Evolutionary conservation across 2,888 invertebrate genomes (phyloP), one percentile per base, ranked within the genome.

Genomic region (Euzophera pinguis): DNA sequence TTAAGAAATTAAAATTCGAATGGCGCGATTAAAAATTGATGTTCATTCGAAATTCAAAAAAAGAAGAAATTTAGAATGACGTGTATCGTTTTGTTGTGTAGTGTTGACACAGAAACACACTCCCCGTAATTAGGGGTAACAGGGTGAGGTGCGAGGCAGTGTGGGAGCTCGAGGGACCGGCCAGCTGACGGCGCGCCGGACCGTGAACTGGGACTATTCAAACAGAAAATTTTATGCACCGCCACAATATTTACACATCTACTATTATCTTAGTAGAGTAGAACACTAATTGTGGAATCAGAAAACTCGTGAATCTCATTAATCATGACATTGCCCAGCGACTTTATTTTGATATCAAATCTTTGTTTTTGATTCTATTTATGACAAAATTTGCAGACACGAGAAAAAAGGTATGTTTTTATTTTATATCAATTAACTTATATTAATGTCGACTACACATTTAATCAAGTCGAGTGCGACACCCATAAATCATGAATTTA

Each of bases 21-120:
- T n/a, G 10, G 3, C 29, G 3, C 9, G 29, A 13, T 29, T 42
- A 22, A 42, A 42, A 42, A 42, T 22, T 22, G 12, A 4, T 29
- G 5, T 9, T 13, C 14, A 32, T 48, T 56, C 10, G 42, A 50
- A 52, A 53, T 49, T 53, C 22, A 10, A 53, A 52, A n/a, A 52
- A 37, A n/a, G 5, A 29, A 42, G 7, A 8, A 47, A 38, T 13
- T 42, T 42, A 49, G 52, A 52, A 52, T 60, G 53, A 59, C 54
- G 58, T 53, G 48, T 55, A 42, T 52, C 56, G 54, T 71, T 70
- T 72, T 61, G 64, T 64, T 67, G 61, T 58, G 52, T 50, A 62
- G 61, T 73, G 75, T 79, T 81, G 82, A 81, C 81, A 84, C 75
- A 81, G 77, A 81, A 81, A 82, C 77, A 75, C 71, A 73, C 71